Conservation (phyloP, 2,797 vertebrate genomes). For the Oryzias dopingdopingensis region DNA sequence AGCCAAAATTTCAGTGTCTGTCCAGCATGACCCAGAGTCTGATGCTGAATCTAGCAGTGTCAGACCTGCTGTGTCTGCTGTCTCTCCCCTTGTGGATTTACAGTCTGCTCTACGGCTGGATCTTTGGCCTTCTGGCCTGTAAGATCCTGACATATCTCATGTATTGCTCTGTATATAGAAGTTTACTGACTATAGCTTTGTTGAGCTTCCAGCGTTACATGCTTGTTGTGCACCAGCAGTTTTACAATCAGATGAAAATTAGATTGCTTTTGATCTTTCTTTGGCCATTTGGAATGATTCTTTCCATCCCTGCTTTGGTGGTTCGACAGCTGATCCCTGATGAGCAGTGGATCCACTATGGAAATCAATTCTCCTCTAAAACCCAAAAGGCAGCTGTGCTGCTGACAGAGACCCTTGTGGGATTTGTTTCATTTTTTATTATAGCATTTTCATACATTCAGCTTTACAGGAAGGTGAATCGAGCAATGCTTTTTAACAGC, state of each 20-base stretch:
- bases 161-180: constrained; percentile 14
- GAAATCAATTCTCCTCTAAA: accelerated
- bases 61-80: constrained; percentile 58
- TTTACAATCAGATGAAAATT: background rate
- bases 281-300: constrained; percentile 17
- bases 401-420: constrained; percentile 5
- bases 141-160: too few species aligned
- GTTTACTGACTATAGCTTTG: constrained; percentile 28
- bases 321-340: background rate
- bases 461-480: constrained; percentile 17
- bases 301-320: constrained; percentile 23
- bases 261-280: constrained; percentile 16
- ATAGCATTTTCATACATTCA: too few species aligned
- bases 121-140: too few species aligned
- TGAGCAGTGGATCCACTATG: accelerated
- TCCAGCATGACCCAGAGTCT: constrained; percentile 47
- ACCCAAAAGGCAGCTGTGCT: background rate
- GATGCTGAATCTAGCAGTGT: constrained; percentile 54
- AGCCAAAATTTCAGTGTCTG: constrained; percentile 33
- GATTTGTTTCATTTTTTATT: background rate
- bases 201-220: constrained; percentile 64
- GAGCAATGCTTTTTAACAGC: constrained; percentile 28
- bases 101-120: too few species aligned
- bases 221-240: constrained; percentile 35
- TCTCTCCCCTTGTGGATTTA: constrained; percentile 58